phyloP scores from a whole-genome alignment of 2,113 vertebrate species.

The Rhynchomys soricoides region DNA sequence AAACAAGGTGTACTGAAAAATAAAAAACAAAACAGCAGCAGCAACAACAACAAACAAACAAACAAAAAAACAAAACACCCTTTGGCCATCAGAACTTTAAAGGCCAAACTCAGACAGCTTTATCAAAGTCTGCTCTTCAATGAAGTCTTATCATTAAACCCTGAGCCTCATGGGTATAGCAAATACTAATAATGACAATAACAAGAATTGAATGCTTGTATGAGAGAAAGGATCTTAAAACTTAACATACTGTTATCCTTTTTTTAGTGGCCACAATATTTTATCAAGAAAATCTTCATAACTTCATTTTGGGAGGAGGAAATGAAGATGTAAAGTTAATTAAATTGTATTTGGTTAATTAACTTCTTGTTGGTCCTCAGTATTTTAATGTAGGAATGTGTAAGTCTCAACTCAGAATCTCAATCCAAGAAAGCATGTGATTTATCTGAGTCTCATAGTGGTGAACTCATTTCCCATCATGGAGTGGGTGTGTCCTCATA shows the following conservation, averaged over 20 bases:
- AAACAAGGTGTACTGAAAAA: neutral
- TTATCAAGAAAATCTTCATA: neutral
- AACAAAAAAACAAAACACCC: neutral
- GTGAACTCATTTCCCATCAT: neutral
- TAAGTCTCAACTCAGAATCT: neutral
- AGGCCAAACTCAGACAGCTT: neutral
- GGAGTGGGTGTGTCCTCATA: neutral
- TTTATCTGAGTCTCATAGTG: neutral
- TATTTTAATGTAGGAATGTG: neutral
- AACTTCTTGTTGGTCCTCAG: neutral
- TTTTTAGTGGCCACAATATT: neutral
- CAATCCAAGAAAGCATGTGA: neutral
- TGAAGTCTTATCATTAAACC: slow-evolving; percentile 19
- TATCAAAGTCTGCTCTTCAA: neutral
- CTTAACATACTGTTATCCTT: neutral
- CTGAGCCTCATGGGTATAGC: neutral
- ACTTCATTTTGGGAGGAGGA: neutral
- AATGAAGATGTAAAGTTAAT: neutral
- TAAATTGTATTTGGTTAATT: neutral
- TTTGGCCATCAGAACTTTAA: neutral
- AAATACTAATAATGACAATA: neutral
- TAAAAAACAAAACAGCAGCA: neutral
- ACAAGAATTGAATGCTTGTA: neutral
- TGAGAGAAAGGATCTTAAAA: neutral
- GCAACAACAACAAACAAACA: too few species aligned